These are phyloP conservation scores for Falco rusticolus DNA, from an alignment of 2,797 vertebrate genomes.

Conservation along the genomic window DNA sequence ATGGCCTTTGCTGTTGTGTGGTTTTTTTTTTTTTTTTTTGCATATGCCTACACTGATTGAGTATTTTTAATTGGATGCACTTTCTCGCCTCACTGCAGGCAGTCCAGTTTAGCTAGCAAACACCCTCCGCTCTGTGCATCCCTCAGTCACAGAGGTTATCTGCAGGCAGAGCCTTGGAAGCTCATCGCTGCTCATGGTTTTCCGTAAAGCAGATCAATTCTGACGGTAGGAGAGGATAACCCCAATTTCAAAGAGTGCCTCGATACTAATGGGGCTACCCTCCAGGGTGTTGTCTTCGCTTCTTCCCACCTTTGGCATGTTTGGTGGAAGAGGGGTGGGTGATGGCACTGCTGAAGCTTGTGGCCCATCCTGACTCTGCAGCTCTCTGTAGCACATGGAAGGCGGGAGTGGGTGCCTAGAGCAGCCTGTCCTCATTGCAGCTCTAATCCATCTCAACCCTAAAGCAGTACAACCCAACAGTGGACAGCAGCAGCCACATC, in stretches of 20 bases:
- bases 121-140: not conserved
- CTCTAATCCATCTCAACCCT: not conserved
- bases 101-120: not conserved
- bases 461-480: not conserved
- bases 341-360: rapidly evolving
- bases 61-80: not conserved
- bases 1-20: not conserved
- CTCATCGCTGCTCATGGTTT: not conserved
- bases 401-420: not conserved
- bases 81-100: not conserved
- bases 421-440: not conserved
- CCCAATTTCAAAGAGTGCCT: not conserved
- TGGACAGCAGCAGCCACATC: not conserved
- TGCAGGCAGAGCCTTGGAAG: not conserved
- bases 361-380: not conserved
- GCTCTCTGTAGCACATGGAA: not conserved
- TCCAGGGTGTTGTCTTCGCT: not conserved
- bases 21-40: not conserved
- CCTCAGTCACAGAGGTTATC: not conserved
- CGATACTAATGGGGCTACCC: not conserved
- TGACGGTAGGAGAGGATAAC: not conserved
- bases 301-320: rapidly evolving
- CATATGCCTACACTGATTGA: not conserved
- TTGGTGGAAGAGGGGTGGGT: not conserved
- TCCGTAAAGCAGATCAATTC: not conserved